Conservation (phyloP, 2,797 vertebrate species). For the Crocidura indochinensis region DNA sequence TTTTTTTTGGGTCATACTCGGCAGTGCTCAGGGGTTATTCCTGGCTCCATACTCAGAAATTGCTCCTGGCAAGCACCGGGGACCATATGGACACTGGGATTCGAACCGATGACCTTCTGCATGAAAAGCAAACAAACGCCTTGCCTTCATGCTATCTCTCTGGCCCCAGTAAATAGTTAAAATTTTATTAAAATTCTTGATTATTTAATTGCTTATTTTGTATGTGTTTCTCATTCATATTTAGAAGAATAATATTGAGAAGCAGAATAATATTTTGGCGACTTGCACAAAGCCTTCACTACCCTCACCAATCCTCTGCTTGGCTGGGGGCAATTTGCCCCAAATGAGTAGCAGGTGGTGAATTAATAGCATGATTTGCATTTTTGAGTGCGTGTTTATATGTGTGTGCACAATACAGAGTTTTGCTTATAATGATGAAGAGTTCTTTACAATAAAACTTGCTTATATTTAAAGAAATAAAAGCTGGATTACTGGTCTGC, state of each 20-base stretch:
- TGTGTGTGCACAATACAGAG: neutral
- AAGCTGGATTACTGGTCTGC: neutral
- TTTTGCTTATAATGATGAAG: conserved; percentile 11
- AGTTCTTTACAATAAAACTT: conserved; percentile 62
- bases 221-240: conserved; percentile 36
- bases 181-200: conserved; percentile 45
- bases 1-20: too few species aligned
- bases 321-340: neutral
- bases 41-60: too few species aligned
- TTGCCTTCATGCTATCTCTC: too few species aligned
- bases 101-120: too few species aligned
- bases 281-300: conserved; percentile 24
- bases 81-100: too few species aligned
- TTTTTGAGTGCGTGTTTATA: conserved; percentile 4
- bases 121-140: too few species aligned
- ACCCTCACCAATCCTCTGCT: conserved; percentile 12
- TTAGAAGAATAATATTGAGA: conserved; percentile 49
- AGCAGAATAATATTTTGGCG: conserved; percentile 32
- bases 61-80: too few species aligned
- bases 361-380: conserved; percentile 67
- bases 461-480: conserved; percentile 72
- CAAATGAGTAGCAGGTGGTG: conserved; percentile 61
- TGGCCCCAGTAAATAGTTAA: too few species aligned
- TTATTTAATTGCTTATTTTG: conserved; percentile 58
- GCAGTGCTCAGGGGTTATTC: too few species aligned